phyloP scores from a whole-genome alignment of 2,113 vertebrate species.

The Chauna torquata region DNA sequence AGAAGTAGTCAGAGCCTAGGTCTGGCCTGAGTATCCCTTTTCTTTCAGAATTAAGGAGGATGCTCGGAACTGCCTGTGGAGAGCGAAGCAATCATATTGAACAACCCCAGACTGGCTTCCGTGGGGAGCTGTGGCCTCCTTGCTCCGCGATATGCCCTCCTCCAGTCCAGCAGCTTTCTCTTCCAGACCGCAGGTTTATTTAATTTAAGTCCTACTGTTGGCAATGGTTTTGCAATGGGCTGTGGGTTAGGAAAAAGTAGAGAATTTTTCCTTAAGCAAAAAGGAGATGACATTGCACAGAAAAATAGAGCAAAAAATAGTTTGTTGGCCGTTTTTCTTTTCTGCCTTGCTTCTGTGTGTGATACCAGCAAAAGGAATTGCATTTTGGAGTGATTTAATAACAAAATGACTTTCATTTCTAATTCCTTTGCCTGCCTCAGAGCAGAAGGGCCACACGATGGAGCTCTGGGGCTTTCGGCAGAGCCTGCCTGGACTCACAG shows the following conservation, averaged over 20 bases:
- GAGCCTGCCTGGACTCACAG: rapidly evolving
- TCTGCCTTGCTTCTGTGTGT: not conserved
- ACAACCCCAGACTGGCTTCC: not conserved
- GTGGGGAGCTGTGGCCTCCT: not conserved
- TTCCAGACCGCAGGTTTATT: slow-evolving; percentile 23
- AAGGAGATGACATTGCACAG: not conserved
- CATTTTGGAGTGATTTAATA: slow-evolving; percentile 1
- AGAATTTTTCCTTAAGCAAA: slow-evolving; percentile 37
- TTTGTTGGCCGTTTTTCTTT: not conserved
- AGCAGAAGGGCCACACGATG: slow-evolving; percentile 57
- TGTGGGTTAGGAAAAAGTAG: slow-evolving; percentile 49
- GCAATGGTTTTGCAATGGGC: not conserved
- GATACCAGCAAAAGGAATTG: slow-evolving; percentile 26
- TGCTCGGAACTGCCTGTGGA: not conserved
- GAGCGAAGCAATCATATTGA: rapidly evolving
- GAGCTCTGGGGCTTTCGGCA: slow-evolving; percentile 66
- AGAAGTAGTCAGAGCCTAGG: not conserved
- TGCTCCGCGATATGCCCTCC: not conserved
- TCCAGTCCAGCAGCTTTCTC: not conserved
- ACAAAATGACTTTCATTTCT: not conserved
- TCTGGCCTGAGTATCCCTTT: not conserved
- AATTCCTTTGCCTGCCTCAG: not conserved
- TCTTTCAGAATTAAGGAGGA: not conserved
- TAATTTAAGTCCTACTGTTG: not conserved
- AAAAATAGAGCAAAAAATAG: not conserved